Evolutionary conservation across 2,113 vertebrate species (phyloP).

Genomic region (Grammomys surdaster): DNA sequence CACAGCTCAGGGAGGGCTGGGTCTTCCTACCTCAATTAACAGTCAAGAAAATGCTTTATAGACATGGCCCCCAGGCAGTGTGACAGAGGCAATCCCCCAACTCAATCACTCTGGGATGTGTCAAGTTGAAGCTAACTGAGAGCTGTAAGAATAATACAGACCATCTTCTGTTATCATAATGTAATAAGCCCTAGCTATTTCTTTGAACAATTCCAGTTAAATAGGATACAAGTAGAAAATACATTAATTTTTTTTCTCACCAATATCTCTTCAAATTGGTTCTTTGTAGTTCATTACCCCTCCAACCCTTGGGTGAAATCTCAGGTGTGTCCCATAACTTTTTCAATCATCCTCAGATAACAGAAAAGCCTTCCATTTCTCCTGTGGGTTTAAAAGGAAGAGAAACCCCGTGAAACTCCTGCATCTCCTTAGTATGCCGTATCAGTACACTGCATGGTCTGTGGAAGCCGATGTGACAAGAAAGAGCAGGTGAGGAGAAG

Average conservation of each 20-base stretch:
- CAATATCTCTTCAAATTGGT: background rate
- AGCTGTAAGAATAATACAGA: background rate
- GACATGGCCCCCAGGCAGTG: background rate
- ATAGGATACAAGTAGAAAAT: slow-evolving; percentile 36
- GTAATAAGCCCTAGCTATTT: slow-evolving; percentile 13
- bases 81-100: background rate
- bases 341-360: background rate
- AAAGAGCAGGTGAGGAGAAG: background rate
- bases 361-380: slow-evolving; percentile 28
- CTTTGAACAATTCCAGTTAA: background rate
- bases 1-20: background rate
- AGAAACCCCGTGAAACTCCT: slow-evolving; percentile 13
- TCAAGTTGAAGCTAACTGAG: background rate
- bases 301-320: background rate
- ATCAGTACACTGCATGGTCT: background rate
- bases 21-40: background rate
- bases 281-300: slow-evolving; percentile 1
- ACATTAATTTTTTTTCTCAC: background rate
- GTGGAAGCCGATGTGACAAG: background rate
- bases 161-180: background rate
- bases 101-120: background rate
- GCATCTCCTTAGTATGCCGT: slow-evolving; percentile 3
- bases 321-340: background rate
- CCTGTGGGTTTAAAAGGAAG: background rate
- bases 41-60: background rate